Conservation (phyloP, 2,888 invertebrate species). For the Eurytoma californica region DNA sequence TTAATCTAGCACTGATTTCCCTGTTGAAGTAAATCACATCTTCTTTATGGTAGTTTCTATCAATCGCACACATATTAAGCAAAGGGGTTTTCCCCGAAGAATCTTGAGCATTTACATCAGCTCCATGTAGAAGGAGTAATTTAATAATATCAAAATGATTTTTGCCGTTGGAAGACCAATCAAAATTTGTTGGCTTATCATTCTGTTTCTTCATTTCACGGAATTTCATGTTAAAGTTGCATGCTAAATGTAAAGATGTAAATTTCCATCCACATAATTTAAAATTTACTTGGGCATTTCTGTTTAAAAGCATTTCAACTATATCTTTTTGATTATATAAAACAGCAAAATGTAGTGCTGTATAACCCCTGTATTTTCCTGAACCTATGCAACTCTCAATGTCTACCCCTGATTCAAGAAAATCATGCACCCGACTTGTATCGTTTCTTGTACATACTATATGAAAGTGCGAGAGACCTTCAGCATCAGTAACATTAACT, state of each 20-base stretch:
- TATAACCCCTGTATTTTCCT: not conserved
- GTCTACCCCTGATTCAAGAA: not conserved
- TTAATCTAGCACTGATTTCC: not conserved
- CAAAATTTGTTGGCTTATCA: not conserved
- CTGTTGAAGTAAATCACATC: too few relatives aligned
- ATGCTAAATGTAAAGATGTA: conserved; percentile 6
- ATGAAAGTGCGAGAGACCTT: conserved; percentile 1
- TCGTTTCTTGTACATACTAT: conserved; percentile 9
- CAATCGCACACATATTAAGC: not conserved
- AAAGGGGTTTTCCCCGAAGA: not conserved
- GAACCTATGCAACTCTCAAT: too few relatives aligned
- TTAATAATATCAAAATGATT: not conserved
- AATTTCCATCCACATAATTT: not conserved
- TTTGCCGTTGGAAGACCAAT: not conserved
- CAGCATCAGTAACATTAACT: not conserved
- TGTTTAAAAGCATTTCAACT: not conserved
- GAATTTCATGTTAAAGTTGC: not conserved
- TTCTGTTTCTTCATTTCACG: not conserved
- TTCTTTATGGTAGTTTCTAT: not conserved
- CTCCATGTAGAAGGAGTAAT: not conserved
- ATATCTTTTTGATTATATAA: not conserved
- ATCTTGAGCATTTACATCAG: conserved; percentile 14
- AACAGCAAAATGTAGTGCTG: conserved; percentile 5
- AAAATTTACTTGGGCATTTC: not conserved
- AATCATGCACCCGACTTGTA: not conserved